phyloP scores from a whole-genome alignment of 2,888 invertebrate species.

The Anoplius nigerrimus region DNA sequence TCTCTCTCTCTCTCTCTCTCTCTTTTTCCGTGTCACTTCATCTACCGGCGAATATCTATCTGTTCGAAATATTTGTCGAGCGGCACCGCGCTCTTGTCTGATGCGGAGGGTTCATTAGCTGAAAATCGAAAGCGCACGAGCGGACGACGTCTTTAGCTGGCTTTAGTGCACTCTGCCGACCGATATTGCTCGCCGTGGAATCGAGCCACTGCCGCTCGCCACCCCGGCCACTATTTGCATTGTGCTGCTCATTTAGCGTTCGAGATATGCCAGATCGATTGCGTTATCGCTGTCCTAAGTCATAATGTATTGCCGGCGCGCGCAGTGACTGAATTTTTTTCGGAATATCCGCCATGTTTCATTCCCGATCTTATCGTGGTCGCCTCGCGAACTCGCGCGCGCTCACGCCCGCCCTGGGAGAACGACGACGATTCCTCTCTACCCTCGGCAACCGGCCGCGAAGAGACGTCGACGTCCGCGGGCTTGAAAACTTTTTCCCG shows the following conservation, averaged over 20 bases:
- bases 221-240: conserved; percentile 14
- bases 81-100: too few relatives aligned
- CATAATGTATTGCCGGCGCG: conserved; percentile 42
- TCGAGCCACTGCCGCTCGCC: conserved; percentile 10
- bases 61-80: too few relatives aligned
- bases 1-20: too few relatives aligned
- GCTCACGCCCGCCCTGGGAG: neutral
- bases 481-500: neutral
- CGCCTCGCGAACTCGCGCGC: conserved; percentile 9
- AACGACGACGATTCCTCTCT: conserved; percentile 7
- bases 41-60: neutral
- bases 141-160: too few relatives aligned
- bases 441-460: neutral
- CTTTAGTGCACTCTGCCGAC: too few relatives aligned
- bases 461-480: neutral
- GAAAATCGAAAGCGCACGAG: too few relatives aligned
- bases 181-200: neutral
- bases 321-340: conserved; percentile 28
- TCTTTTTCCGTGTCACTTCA: too few relatives aligned
- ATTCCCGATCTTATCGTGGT: conserved; percentile 39
- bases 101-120: too few relatives aligned
- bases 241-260: conserved; percentile 41
- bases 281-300: conserved; percentile 40
- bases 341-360: conserved; percentile 14
- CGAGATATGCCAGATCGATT: conserved; percentile 53